These are phyloP conservation scores for Girardinus metallicus DNA, from an alignment of 2,797 vertebrate species.

Conservation along the genomic window DNA sequence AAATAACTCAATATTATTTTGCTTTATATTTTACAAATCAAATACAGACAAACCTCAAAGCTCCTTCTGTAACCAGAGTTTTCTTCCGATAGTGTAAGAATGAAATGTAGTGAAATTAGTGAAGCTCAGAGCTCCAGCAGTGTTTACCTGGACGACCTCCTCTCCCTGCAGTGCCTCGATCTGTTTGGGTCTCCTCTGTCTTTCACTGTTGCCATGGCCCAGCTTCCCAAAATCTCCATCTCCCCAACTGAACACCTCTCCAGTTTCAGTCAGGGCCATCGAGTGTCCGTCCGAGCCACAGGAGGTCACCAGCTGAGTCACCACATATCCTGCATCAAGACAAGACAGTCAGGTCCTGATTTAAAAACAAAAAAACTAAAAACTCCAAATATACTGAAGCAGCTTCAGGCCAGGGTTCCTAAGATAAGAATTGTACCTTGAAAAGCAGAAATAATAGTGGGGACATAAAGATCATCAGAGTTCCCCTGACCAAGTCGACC, in stretches of 20 bases:
- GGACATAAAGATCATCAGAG: constrained; percentile 85
- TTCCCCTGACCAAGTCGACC: constrained; percentile 86
- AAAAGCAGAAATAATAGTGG: constrained; percentile 83
- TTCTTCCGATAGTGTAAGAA: neutral
- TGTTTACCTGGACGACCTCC: constrained; percentile 81
- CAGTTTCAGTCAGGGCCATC: constrained; percentile 84
- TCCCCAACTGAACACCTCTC: constrained; percentile 88
- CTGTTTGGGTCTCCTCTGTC: constrained; percentile 85
- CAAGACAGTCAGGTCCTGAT: constrained; percentile 9
- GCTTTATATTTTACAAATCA: neutral
- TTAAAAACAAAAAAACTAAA: neutral
- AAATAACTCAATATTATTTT: neutral
- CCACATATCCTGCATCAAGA: constrained; percentile 79
- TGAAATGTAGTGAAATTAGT: neutral
- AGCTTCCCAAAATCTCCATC: constrained; percentile 88
- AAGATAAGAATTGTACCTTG: constrained; percentile 73
- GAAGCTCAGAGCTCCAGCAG: neutral
- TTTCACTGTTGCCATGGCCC: constrained; percentile 85
- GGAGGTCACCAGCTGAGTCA: constrained; percentile 84
- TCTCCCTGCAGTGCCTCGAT: constrained; percentile 86
- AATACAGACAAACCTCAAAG: neutral
- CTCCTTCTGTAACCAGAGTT: neutral
- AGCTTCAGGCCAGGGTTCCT: neutral
- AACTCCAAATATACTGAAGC: neutral
- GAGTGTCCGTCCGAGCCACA: constrained; percentile 87